Percentiles rank a stretch among this genome's conserved stretches.
Evolutionary conservation across 2,888 invertebrate genomes (phyloP).

Genomic region (Melangyna quadrimaculata): DNA sequence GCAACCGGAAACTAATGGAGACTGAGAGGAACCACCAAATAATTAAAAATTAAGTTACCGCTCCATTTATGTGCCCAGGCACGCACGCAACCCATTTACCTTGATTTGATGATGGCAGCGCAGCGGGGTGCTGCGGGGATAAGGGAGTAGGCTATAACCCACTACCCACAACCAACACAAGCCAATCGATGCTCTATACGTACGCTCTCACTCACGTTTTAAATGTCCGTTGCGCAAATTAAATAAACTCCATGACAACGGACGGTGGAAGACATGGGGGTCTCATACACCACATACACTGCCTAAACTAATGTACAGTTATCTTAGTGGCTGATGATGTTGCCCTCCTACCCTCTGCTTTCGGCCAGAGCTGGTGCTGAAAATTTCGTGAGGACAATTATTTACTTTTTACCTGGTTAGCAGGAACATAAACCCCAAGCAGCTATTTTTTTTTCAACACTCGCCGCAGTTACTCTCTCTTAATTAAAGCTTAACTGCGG

Average conservation of each 20-base stretch:
- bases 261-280: neutral
- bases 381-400: conserved; percentile 64
- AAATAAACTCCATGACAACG: conserved; percentile 41
- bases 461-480: conserved; percentile 64
- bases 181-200: conserved; percentile 60
- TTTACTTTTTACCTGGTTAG: conserved; percentile 56
- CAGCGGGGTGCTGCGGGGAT: neutral
- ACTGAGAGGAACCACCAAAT: conserved; percentile 49
- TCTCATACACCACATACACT: neutral
- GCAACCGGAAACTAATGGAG: conserved; percentile 44
- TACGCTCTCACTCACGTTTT: conserved; percentile 52
- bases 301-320: conserved; percentile 17
- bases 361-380: conserved; percentile 28
- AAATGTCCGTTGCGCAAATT: conserved; percentile 64
- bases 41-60: conserved; percentile 69
- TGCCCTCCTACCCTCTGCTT: neutral
- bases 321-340: conserved; percentile 38
- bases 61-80: conserved; percentile 65
- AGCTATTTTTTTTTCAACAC: conserved; percentile 40
- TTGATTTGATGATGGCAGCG: conserved; percentile 46
- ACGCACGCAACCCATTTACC: conserved; percentile 64
- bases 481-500: conserved; percentile 70
- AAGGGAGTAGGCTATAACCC: neutral
- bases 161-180: neutral
- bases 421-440: conserved; percentile 7